A percentile compares a stretch with the other conserved stretches of the same genome.
These are phyloP conservation scores for Danio rerio DNA, from an alignment of 2,113 vertebrate genomes.

Conservation along the genomic window DNA sequence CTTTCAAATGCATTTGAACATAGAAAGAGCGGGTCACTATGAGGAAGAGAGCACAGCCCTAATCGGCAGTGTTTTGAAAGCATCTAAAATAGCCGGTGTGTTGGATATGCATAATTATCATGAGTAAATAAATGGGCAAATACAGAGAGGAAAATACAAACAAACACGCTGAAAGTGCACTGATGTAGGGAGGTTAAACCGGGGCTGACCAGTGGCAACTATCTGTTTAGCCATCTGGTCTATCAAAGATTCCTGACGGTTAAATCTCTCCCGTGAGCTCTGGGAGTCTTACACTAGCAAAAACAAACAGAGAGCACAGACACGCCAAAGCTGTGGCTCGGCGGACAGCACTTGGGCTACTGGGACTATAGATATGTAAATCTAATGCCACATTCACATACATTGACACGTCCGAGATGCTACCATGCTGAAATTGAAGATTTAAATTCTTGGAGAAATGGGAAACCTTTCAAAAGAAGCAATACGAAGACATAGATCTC, in stretches of 20 bases:
- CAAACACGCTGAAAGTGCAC: constrained; percentile 4
- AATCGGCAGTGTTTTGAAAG: constrained; percentile 21
- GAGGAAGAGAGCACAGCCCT: background rate
- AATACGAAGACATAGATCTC: no score
- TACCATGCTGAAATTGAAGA: no score
- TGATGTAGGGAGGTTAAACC: constrained; percentile 8
- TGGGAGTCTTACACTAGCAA: background rate
- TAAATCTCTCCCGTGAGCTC: background rate
- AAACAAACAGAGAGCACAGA: constrained; percentile 4
- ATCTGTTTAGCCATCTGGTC: constrained; percentile 38
- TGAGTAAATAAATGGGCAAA: constrained; percentile 51
- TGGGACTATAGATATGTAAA: background rate
- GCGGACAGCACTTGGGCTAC: background rate
- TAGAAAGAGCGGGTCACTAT: background rate
- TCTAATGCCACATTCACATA: no score
- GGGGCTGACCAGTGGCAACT: constrained; percentile 27
- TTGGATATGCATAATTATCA: constrained; percentile 59
- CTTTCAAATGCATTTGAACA: constrained; percentile 31
- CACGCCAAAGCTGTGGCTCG: background rate
- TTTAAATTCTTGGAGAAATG: no score
- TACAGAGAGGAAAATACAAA: constrained; percentile 14
- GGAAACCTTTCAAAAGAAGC: no score
- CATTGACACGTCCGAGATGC: no score
- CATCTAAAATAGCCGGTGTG: constrained; percentile 56
- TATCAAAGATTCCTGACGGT: constrained; percentile 12